Conservation (phyloP, 2,888 invertebrate genomes). For the Lasioglossum malachurum region DNA sequence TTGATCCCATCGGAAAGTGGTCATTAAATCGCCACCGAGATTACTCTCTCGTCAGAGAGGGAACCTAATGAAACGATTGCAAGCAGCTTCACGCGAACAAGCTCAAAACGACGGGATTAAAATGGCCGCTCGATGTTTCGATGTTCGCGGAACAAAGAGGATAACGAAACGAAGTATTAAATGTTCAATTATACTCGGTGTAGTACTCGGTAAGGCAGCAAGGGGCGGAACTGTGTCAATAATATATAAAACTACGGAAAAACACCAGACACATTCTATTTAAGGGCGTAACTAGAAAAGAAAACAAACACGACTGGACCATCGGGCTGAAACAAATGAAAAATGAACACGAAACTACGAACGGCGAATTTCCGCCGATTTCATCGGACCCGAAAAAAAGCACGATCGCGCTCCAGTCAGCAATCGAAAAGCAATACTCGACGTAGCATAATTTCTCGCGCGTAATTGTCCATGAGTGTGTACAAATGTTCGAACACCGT, state of each 20-base stretch:
- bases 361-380: conserved; percentile 34
- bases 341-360: background rate
- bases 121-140: conserved; percentile 47
- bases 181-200: conserved; percentile 53
- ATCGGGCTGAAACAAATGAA: conserved; percentile 41
- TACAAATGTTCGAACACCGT: conserved; percentile 65
- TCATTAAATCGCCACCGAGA: conserved; percentile 6
- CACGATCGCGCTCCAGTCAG: conserved; percentile 43
- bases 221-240: conserved; percentile 41
- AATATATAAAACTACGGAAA: conserved; percentile 32
- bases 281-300: background rate
- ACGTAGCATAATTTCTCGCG: conserved; percentile 61
- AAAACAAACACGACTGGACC: conserved; percentile 46
- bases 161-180: conserved; percentile 33
- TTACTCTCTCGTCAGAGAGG: background rate
- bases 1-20: background rate
- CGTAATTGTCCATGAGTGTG: conserved; percentile 57
- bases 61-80: background rate
- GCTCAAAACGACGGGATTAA: conserved; percentile 35
- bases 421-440: conserved; percentile 65
- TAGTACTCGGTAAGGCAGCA: conserved; percentile 48
- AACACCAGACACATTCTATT: conserved; percentile 38
- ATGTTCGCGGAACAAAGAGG: conserved; percentile 41
- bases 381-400: conserved; percentile 17
- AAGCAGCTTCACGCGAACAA: conserved; percentile 34